Base-by-base conservation (phyloP, 1,140 invertebrate species). In the Sycophila sp. region DNA sequence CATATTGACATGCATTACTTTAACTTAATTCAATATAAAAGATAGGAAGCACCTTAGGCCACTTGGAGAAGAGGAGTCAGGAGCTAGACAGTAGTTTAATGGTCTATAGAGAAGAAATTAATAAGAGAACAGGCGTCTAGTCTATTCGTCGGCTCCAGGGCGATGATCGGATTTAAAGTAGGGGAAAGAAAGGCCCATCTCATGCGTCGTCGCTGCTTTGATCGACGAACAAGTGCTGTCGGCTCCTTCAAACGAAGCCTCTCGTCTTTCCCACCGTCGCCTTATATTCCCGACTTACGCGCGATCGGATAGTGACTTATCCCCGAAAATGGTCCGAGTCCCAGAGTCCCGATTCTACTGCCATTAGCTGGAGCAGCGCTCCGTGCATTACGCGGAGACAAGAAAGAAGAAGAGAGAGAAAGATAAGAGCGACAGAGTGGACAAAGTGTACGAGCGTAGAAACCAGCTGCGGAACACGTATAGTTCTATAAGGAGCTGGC, bases 221-320 rank as follows among this genome's bases (percentile, higher is more conserved):
- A 84, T 84, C 81, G 81, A 80, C 78, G 81, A 84, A 85, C 83
- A 85, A 85, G 83, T 84, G 80, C 80, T 76, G 83, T 82, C 84
- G 85, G 85, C 79, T 76, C 67, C 80, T 81, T 85, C 85, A 85
- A 85, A 85, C 81, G 73, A 26, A 73, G 66, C 51, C 75, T 69
- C 78, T 78, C 75, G 70, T 77, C 75, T 78, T 76, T 76, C 67
- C 75, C 65, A 66, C 56, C 73, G 63, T 45, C 49, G 58, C n/a
- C 40, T 66, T n/a, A n/a, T n/a, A n/a, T n/a, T 55, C 71, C 75
- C 56, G 68, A n/a, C 49, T 42, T 75, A 5, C 60, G 10, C 58
- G 11, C 63, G 45, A 17, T 7, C 65, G 24, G 26, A n/a, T n/a
- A n/a, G n/a, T n/a, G n/a, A n/a, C n/a, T n/a, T 15, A 30, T 36